Evolutionary conservation across 2,113 vertebrate genomes (phyloP).

Genomic region (Triplophysa siluroides): DNA sequence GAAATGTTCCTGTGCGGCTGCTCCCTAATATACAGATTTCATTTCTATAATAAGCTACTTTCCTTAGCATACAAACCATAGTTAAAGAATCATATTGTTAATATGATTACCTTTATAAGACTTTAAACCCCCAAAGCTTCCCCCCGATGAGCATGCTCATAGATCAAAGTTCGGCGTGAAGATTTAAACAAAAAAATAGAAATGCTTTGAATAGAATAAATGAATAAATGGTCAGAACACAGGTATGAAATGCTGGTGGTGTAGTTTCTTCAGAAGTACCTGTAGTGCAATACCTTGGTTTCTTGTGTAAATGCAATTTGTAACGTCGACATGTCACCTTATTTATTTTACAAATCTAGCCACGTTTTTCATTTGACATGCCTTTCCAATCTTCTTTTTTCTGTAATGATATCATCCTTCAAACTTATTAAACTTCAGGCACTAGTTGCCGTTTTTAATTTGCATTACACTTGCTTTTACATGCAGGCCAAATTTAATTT

Average conservation of each 20-base stretch:
- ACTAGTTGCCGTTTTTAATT: conserved; percentile 74
- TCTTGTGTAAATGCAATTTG: conserved; percentile 12
- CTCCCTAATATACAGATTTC: conserved; percentile 82
- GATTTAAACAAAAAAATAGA: conserved; percentile 57
- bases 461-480: conserved; percentile 71
- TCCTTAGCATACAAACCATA: conserved; percentile 82
- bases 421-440: conserved; percentile 73
- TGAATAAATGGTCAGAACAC: not conserved
- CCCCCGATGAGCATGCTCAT: conserved; percentile 77
- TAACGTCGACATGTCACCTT: conserved; percentile 27
- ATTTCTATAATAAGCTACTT: conserved; percentile 83
- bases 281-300: conserved; percentile 24
- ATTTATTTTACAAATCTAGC: conserved; percentile 18
- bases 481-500: conserved; percentile 77
- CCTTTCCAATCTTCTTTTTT: conserved; percentile 50
- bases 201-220: conserved; percentile 21
- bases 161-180: conserved; percentile 69
- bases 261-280: conserved; percentile 38
- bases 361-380: conserved; percentile 54
- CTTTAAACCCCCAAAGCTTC: conserved; percentile 61
- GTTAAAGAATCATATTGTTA: conserved; percentile 77
- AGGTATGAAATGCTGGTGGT: conserved; percentile 51
- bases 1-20: conserved; percentile 80
- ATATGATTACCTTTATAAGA: conserved; percentile 74
- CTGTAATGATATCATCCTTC: conserved; percentile 66